Conservation (phyloP, 2,113 vertebrate species). For the Sakesphorus luctuosus region DNA sequence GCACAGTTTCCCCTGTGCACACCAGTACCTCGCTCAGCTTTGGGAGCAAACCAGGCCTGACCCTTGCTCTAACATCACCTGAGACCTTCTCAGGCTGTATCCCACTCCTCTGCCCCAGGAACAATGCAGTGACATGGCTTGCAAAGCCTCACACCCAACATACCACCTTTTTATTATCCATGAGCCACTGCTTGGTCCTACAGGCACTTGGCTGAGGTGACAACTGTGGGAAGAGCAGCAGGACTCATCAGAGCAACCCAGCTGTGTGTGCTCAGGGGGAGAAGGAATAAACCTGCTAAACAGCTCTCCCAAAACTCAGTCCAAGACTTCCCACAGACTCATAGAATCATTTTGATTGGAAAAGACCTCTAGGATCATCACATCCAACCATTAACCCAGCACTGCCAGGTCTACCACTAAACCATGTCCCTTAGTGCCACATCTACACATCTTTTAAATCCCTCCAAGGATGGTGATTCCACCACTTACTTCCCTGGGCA, state of each 20-base stretch:
- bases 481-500: not conserved
- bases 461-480: not conserved
- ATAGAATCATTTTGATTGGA: not conserved
- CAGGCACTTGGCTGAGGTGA: not conserved
- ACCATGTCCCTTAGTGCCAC: not conserved
- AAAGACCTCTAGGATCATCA: not conserved
- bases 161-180: not conserved
- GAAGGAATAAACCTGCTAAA: not conserved
- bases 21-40: rapidly evolving
- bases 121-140: not conserved
- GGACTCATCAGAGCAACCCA: not conserved
- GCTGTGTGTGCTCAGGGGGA: not conserved
- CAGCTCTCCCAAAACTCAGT: not conserved
- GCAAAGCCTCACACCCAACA: not conserved
- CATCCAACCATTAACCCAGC: no score
- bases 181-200: not conserved
- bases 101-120: not conserved
- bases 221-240: not conserved
- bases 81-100: not conserved
- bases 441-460: not conserved
- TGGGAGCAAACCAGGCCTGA: not conserved
- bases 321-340: not conserved
- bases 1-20: not conserved
- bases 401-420: not conserved
- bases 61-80: not conserved